phyloP scores from a whole-genome alignment of 2,797 vertebrate species.

The Chaetophractus vellerosus region DNA sequence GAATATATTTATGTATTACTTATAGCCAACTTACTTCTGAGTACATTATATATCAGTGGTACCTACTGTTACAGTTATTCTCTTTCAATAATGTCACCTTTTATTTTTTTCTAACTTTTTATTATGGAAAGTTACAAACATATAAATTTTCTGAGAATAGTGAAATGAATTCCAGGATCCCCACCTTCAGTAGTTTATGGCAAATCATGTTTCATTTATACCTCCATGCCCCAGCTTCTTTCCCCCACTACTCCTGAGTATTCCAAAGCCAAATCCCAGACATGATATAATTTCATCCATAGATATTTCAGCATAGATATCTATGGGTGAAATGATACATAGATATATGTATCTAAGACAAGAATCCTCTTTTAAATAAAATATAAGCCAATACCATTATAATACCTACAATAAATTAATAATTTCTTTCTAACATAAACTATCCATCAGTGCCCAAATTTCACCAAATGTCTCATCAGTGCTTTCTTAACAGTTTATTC shows the following conservation, averaged over 20 bases:
- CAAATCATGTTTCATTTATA: not conserved
- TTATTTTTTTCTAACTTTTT: not conserved
- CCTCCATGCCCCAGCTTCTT: not conserved
- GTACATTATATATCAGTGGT: not conserved
- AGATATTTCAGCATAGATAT: not conserved
- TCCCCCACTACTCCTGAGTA: not conserved
- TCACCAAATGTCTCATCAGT: not conserved
- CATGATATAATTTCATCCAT: not conserved
- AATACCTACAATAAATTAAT: not conserved
- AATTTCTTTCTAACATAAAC: slow-evolving; percentile 54
- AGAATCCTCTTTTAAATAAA: slow-evolving; percentile 50
- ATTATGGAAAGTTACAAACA: slow-evolving; percentile 33
- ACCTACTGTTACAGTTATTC: not conserved
- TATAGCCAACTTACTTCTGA: not conserved
- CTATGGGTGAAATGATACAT: too few species aligned
- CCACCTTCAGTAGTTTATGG: not conserved
- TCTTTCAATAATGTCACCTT: not conserved
- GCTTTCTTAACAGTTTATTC: not conserved
- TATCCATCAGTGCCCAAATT: slow-evolving; percentile 1
- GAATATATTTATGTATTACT: not conserved
- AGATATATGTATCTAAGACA: not conserved
- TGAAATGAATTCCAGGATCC: not conserved
- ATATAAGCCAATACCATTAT: not conserved
- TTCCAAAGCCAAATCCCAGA: slow-evolving; percentile 53
- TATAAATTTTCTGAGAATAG: not conserved